Evolutionary conservation across 2,888 invertebrate genomes (phyloP).

Genomic region (Drosophila barbarae): DNA sequence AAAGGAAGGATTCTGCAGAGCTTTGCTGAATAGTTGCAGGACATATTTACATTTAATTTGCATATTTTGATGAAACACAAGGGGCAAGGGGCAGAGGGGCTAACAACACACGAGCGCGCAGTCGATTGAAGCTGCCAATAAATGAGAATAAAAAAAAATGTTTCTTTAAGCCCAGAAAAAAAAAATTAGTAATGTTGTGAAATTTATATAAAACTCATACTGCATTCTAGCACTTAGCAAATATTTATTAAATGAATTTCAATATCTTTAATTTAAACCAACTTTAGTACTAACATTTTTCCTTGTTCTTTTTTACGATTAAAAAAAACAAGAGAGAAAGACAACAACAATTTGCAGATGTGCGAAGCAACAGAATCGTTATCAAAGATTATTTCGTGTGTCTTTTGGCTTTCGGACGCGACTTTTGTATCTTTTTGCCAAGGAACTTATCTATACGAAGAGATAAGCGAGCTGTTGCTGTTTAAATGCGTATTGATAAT

Average conservation of each 20-base stretch:
- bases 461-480: conserved; percentile 41
- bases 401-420: conserved; percentile 4
- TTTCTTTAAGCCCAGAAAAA: too few species aligned
- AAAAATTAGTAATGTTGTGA: too few species aligned
- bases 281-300: conserved; percentile 42
- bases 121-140: background rate
- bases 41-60: conserved; percentile 77
- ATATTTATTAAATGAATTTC: background rate
- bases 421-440: conserved; percentile 4
- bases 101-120: background rate
- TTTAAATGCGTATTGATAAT: conserved; percentile 67
- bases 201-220: too few species aligned
- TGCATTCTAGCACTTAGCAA: too few species aligned
- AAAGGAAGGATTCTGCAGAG: background rate
- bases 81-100: conserved; percentile 1
- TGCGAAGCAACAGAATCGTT: conserved; percentile 59
- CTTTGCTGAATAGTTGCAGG: background rate
- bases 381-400: conserved; percentile 59
- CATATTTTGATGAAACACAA: conserved; percentile 63
- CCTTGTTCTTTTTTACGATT: background rate
- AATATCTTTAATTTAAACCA: background rate
- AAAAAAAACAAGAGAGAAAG: conserved; percentile 28
- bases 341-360: conserved; percentile 53
- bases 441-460: conserved; percentile 25
- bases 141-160: background rate